These are phyloP conservation scores for Brachyopa scutellaris DNA, from an alignment of 2,888 invertebrate genomes.

Conservation along the genomic window DNA sequence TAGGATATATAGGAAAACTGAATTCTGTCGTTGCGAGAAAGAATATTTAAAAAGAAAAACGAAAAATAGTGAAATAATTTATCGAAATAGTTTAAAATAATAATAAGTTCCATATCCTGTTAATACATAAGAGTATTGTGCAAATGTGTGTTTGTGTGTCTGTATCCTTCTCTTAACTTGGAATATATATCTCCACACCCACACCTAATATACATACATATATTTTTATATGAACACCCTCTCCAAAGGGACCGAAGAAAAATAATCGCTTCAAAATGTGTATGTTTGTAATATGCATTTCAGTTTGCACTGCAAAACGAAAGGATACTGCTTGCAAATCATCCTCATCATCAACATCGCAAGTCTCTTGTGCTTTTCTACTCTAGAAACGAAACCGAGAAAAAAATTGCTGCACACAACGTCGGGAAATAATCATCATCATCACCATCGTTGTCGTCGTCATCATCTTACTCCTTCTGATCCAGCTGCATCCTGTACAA, in stretches of 20 bases:
- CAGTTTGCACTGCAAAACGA: constrained; percentile 75
- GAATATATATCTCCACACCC: constrained; percentile 34
- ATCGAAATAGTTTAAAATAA: not conserved
- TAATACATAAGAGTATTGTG: constrained; percentile 18
- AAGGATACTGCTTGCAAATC: constrained; percentile 74
- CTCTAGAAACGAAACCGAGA: constrained; percentile 50
- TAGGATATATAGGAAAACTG: not conserved
- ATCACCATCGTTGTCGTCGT: constrained; percentile 43
- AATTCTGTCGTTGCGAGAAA: not conserved
- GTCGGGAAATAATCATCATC: constrained; percentile 35
- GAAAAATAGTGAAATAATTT: not conserved
- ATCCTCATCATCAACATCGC: constrained; percentile 71
- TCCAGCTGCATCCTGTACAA: constrained; percentile 64
- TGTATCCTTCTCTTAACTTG: constrained; percentile 35
- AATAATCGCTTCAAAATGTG: constrained; percentile 73
- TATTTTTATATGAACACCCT: constrained; percentile 26
- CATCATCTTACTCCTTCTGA: constrained; percentile 53
- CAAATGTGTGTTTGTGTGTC: not conserved
- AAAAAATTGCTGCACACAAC: constrained; percentile 39
- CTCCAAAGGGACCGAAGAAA: constrained; percentile 13
- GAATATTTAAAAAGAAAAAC: not conserved
- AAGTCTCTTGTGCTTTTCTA: constrained; percentile 61
- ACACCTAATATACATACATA: constrained; percentile 11
- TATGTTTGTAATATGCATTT: constrained; percentile 76
- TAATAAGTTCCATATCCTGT: constrained; percentile 17